phyloP scores from a whole-genome alignment of 2,888 invertebrate species.

The Emmelina monodactyla region DNA sequence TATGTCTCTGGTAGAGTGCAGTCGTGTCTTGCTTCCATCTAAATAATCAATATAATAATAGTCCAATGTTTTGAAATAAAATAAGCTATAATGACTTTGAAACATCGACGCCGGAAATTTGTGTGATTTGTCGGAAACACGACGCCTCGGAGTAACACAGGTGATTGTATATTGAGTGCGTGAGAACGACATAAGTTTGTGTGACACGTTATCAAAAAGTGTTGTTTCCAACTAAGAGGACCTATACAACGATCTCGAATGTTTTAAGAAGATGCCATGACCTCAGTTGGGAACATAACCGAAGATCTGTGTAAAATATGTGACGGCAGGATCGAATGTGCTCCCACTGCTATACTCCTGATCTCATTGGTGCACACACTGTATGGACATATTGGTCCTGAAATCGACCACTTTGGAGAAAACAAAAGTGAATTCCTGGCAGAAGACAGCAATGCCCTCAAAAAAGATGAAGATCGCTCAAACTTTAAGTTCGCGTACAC shows the following conservation, averaged over 20 bases:
- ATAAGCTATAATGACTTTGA: no score
- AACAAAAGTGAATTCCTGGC: no score
- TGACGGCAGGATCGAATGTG: conserved; percentile 54
- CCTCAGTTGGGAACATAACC: conserved; percentile 33
- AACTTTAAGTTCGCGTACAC: neutral
- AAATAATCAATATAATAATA: no score
- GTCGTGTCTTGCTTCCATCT: no score
- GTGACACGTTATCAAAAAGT: conserved; percentile 1
- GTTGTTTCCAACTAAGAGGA: conserved; percentile 5
- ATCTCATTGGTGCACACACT: conserved; percentile 49
- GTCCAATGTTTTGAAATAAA: no score
- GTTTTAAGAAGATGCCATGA: conserved; percentile 50
- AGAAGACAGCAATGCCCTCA: no score
- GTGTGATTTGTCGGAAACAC: no score
- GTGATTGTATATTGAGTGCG: no score
- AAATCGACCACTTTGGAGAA: conserved; percentile 40
- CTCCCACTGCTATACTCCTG: conserved; percentile 51
- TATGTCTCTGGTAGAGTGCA: no score
- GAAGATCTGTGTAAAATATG: conserved; percentile 52
- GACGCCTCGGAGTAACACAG: no score
- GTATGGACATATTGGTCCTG: conserved; percentile 43
- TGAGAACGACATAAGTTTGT: neutral
- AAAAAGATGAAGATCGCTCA: neutral
- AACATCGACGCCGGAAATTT: no score
- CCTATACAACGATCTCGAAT: conserved; percentile 3